These are phyloP conservation scores for Lutjanus campechanus DNA, from an alignment of 2,797 vertebrate genomes.

Conservation along the genomic window DNA sequence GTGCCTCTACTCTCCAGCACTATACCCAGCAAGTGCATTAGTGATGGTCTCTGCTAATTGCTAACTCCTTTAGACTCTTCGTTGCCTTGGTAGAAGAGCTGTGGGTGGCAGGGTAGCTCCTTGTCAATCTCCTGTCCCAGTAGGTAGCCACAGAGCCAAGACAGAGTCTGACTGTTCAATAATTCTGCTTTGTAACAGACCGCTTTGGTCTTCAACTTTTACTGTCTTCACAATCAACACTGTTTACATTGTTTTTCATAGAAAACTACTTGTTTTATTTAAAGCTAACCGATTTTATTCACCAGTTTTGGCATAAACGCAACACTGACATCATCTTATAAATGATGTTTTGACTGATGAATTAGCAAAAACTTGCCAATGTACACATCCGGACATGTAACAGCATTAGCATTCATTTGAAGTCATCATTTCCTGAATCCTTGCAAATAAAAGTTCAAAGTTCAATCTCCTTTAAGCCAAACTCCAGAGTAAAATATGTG, in stretches of 20 bases:
- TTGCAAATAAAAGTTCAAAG: not conserved
- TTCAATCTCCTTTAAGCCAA: not conserved
- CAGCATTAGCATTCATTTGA: not conserved
- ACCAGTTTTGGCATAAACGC: not conserved
- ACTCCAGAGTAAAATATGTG: too few relatives aligned
- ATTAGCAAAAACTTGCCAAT: not conserved
- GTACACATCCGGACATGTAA: not conserved
- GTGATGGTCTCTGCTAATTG: conserved; percentile 58
- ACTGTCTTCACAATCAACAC: not conserved
- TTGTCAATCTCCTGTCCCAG: conserved; percentile 51
- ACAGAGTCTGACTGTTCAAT: conserved; percentile 27
- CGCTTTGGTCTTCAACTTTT: conserved; percentile 35
- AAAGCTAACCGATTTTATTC: too few relatives aligned
- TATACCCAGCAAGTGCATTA: conserved; percentile 42
- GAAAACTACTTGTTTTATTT: not conserved
- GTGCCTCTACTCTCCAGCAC: conserved; percentile 32
- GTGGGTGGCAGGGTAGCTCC: conserved; percentile 53
- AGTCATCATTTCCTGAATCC: not conserved
- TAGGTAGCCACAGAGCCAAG: conserved; percentile 36
- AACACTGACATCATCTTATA: not conserved
- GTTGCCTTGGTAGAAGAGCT: conserved; percentile 44
- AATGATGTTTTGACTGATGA: not conserved
- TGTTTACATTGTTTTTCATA: not conserved
- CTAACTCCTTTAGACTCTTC: conserved; percentile 50
- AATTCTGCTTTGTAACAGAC: conserved; percentile 20